These are phyloP conservation scores for Drosophila maculinotata DNA, from an alignment of 2,888 invertebrate species.

Conservation along the genomic window DNA sequence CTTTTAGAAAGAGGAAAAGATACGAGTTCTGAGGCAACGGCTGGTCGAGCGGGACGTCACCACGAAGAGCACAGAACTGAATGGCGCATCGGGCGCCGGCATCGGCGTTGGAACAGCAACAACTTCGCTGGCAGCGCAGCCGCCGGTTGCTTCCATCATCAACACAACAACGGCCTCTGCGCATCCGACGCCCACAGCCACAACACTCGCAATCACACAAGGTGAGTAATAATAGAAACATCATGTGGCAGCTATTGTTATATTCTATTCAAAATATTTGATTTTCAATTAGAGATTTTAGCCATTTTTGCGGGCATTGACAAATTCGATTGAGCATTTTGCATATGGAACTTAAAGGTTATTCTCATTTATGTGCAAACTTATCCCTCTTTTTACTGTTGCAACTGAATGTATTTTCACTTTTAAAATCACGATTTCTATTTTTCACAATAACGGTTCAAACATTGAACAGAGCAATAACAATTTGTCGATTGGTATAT, in stretches of 20 bases:
- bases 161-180: slow-evolving; percentile 77
- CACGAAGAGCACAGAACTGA: slow-evolving; percentile 84
- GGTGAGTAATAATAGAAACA: slow-evolving; percentile 68
- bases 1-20: slow-evolving; percentile 95
- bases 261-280: slow-evolving; percentile 10
- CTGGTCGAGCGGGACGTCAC: slow-evolving; percentile 91
- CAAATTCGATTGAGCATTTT: slow-evolving; percentile 64
- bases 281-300: slow-evolving; percentile 73
- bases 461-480: slow-evolving; percentile 1
- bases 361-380: slow-evolving; percentile 23
- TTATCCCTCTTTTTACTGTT: not conserved
- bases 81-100: slow-evolving; percentile 66
- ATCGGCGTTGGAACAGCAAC: slow-evolving; percentile 54
- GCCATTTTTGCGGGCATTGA: slow-evolving; percentile 80
- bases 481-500: not conserved
- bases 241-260: slow-evolving; percentile 11
- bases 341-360: slow-evolving; percentile 61
- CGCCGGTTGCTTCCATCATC: slow-evolving; percentile 74
- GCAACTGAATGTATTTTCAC: not conserved
- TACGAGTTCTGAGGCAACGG: slow-evolving; percentile 92
- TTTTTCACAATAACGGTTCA: slow-evolving; percentile 2
- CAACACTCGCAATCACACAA: slow-evolving; percentile 91
- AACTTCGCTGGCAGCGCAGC: slow-evolving; percentile 64
- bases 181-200: slow-evolving; percentile 86
- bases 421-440: slow-evolving; percentile 2